These are phyloP conservation scores for Serripes groenlandicus DNA, from an alignment of 2,888 invertebrate species.

Conservation along the genomic window DNA sequence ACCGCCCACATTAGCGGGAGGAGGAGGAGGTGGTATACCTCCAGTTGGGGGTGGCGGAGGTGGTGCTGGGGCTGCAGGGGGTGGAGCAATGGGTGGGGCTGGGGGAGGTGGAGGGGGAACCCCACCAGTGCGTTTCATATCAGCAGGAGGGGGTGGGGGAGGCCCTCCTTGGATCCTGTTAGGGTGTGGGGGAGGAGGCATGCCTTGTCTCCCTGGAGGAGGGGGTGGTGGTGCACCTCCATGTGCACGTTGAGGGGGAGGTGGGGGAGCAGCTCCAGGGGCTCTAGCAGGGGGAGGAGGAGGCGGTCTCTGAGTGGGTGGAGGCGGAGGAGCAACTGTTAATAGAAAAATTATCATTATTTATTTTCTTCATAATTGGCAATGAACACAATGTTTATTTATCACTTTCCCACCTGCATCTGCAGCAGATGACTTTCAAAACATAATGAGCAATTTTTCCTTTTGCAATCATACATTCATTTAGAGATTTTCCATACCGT, in stretches of 20 bases:
- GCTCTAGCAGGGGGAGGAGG: conserved; percentile 74
- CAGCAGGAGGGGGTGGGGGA: conserved; percentile 60
- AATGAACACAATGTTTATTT: too few relatives aligned
- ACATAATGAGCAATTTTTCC: too few relatives aligned
- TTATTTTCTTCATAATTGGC: too few relatives aligned
- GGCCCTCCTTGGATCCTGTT: too few relatives aligned
- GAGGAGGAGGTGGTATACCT: conserved; percentile 40
- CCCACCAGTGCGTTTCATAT: conserved; percentile 41
- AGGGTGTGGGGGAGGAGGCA: too few relatives aligned
- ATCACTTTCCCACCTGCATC: too few relatives aligned
- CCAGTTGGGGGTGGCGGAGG: conserved; percentile 47
- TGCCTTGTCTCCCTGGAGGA: conserved; percentile 36
- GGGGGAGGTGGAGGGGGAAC: conserved; percentile 69
- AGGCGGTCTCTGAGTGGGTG: conserved; percentile 37
- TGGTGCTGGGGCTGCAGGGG: conserved; percentile 54
- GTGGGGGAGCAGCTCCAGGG: conserved; percentile 45
- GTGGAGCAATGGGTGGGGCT: conserved; percentile 73
- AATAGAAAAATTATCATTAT: not conserved
- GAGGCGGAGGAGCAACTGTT: conserved; percentile 59
- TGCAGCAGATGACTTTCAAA: too few relatives aligned
- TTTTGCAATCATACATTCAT: too few relatives aligned
- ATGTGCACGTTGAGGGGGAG: conserved; percentile 38
- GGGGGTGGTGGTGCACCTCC: conserved; percentile 42
- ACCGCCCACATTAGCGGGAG: conserved; percentile 14
- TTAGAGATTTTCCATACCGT: too few relatives aligned